A percentile compares a stretch with the other conserved stretches of the same genome.
phyloP scores from a whole-genome alignment of 2,888 invertebrate genomes.

The Bugulina stolonifera region DNA sequence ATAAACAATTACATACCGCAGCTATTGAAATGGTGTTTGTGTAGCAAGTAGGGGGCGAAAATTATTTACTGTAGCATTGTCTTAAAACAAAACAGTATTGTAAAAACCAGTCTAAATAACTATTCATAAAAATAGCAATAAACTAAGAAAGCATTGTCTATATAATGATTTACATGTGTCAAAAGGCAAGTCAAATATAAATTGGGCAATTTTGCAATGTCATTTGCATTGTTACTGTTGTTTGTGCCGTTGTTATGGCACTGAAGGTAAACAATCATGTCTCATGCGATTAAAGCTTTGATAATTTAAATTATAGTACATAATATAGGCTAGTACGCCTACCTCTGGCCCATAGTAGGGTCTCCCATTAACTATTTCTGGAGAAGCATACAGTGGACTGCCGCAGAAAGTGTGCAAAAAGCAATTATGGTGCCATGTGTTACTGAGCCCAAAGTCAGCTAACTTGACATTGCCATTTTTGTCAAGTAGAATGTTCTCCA shows the following conservation, averaged over 20 bases:
- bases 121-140: background rate
- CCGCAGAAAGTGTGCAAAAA: slow-evolving; percentile 89
- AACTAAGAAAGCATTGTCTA: background rate
- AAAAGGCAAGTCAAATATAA: background rate
- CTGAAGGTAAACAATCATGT: background rate
- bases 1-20: background rate
- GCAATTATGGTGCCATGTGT: slow-evolving; percentile 84
- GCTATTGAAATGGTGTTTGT: background rate
- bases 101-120: background rate
- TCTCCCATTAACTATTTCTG: slow-evolving; percentile 93
- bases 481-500: slow-evolving; percentile 89
- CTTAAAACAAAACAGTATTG: too few species aligned
- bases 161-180: background rate
- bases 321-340: slow-evolving; percentile 33
- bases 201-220: background rate
- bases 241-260: slow-evolving; percentile 4
- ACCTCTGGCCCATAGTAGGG: slow-evolving; percentile 96
- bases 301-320: background rate
- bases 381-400: slow-evolving; percentile 91
- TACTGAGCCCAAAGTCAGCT: slow-evolving; percentile 96
- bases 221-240: slow-evolving; percentile 1
- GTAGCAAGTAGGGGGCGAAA: slow-evolving; percentile 1
- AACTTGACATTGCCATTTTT: slow-evolving; percentile 92
- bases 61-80: background rate
- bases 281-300: background rate